phyloP scores from a whole-genome alignment of 2,113 vertebrate species.

The Perccottus glenii region DNA sequence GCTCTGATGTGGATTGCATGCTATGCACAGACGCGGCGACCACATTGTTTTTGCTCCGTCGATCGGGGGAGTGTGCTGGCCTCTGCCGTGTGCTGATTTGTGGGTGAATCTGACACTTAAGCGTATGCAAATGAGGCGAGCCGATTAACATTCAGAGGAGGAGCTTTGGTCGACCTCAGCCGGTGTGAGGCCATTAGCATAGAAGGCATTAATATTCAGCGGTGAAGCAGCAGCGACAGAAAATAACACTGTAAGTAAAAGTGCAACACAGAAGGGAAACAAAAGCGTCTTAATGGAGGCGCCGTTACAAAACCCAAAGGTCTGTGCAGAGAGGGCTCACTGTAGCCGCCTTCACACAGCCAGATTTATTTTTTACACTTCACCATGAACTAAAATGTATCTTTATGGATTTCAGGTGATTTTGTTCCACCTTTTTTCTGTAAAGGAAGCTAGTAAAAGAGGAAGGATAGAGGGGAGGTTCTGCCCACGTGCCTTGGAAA shows the following conservation, averaged over 20 bases:
- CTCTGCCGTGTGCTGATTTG: slow-evolving; percentile 64
- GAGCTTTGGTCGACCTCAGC: slow-evolving; percentile 72
- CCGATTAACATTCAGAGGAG: slow-evolving; percentile 81
- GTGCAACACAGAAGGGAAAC: slow-evolving; percentile 65
- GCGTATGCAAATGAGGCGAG: slow-evolving; percentile 77
- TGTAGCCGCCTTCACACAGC: slow-evolving; percentile 21
- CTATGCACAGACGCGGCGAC: slow-evolving; percentile 48
- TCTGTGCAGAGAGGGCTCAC: slow-evolving; percentile 34
- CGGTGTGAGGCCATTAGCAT: slow-evolving; percentile 75
- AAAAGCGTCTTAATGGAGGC: slow-evolving; percentile 66
- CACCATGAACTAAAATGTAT: too few relatives aligned
- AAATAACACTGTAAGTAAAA: slow-evolving; percentile 71
- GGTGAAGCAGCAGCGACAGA: slow-evolving; percentile 52
- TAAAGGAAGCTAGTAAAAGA: too few relatives aligned
- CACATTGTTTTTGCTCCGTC: slow-evolving; percentile 67
- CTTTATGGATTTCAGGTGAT: too few relatives aligned
- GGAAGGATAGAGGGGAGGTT: too few relatives aligned
- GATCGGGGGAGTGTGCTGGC: slow-evolving; percentile 34
- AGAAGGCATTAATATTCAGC: slow-evolving; percentile 77
- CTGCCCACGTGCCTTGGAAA: too few relatives aligned
- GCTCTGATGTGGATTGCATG: slow-evolving; percentile 74
- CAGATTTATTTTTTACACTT: slow-evolving; percentile 4
- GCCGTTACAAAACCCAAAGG: slow-evolving; percentile 51
- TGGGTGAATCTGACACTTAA: slow-evolving; percentile 73
- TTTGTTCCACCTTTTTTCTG: too few relatives aligned